Percentiles rank a stretch among this genome's conserved stretches.
These are phyloP conservation scores for Bergia sp. DNA, from an alignment of 92 coral and sea anemone species.

Conservation along the genomic window DNA sequence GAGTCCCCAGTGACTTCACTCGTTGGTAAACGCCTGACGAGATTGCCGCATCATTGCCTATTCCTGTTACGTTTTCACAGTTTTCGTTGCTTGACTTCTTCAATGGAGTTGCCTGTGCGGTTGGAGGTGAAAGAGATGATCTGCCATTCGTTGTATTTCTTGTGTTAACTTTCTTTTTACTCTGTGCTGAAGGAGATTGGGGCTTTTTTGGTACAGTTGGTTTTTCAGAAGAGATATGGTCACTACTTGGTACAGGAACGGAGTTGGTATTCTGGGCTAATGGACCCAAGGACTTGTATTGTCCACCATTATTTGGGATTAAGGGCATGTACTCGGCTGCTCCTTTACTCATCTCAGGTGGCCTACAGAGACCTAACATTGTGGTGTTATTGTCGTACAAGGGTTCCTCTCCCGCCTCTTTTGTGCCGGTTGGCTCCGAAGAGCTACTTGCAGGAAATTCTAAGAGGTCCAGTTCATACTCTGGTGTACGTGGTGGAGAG, in stretches of 20 bases:
- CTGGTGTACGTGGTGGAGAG: neutral
- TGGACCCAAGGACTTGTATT: neutral
- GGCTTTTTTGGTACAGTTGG: neutral
- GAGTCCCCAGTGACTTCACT: neutral
- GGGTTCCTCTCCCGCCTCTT: neutral
- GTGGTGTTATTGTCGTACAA: neutral
- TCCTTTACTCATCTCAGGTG: neutral
- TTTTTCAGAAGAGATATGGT: neutral
- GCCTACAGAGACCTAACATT: neutral
- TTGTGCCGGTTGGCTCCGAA: neutral
- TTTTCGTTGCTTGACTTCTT: neutral
- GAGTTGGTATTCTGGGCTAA: neutral
- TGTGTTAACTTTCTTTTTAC: neutral
- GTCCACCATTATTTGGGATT: neutral
- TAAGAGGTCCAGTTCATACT: neutral
- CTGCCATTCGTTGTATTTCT: neutral
- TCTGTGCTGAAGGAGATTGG: neutral
- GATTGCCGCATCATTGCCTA: neutral
- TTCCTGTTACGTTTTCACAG: neutral
- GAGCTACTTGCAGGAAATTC: neutral
- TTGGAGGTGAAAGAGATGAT: neutral
- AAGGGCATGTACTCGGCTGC: neutral
- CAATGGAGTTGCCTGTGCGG: neutral
- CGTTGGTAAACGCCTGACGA: neutral
- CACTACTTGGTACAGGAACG: too few species aligned